Evolutionary conservation across 2,888 invertebrate species (phyloP).

Genomic region (Aromia moschata): DNA sequence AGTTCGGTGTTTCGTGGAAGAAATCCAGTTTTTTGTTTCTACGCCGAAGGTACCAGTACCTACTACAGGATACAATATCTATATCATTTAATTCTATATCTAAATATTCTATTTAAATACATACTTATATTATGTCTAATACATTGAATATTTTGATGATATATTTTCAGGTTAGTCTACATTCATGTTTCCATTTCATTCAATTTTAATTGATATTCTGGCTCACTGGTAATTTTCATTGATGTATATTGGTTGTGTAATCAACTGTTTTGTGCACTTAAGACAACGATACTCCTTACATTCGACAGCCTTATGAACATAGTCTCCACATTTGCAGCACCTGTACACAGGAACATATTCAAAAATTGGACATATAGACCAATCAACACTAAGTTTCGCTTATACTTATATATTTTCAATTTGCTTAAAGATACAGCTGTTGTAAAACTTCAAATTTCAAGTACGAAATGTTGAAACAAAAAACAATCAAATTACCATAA

Average conservation of each 20-base stretch:
- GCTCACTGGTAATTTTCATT: background rate
- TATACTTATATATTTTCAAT: too few species aligned
- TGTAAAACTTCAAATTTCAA: too few species aligned
- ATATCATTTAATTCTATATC: background rate
- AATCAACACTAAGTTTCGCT: background rate
- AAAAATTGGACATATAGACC: background rate
- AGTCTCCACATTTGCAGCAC: constrained; percentile 7
- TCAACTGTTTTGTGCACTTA: background rate
- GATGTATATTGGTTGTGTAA: background rate
- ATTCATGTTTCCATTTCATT: background rate
- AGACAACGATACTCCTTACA: background rate
- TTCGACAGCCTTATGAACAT: background rate
- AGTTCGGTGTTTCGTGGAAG: too few species aligned
- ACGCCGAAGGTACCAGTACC: too few species aligned
- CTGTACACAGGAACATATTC: background rate
- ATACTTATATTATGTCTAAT: background rate
- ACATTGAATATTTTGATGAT: background rate
- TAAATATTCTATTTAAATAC: background rate
- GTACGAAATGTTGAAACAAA: too few species aligned
- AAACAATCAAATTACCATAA: too few species aligned
- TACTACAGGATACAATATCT: background rate
- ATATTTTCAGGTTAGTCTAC: background rate
- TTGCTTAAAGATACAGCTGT: too few species aligned
- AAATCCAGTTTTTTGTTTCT: too few species aligned
- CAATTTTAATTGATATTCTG: too few species aligned